These are phyloP conservation scores for Coryphaenoides rupestris DNA, from an alignment of 2,113 vertebrate species.

Conservation along the genomic window DNA sequence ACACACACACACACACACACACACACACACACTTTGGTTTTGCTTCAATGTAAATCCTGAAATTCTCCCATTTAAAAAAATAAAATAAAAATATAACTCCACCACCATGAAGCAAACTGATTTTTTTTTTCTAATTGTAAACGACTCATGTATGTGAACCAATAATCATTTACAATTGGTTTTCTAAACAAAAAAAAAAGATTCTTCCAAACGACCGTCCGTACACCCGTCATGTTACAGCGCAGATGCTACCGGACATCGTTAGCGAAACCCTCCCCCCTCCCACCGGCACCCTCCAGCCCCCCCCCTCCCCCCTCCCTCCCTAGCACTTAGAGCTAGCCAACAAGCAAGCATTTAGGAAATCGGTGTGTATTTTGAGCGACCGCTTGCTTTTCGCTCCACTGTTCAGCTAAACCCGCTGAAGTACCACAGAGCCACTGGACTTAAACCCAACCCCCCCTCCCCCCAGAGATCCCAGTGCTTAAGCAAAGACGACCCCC, in stretches of 20 bases:
- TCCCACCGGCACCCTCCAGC: neutral
- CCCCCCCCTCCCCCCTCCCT: neutral
- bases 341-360: neutral
- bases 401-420: conserved; percentile 8
- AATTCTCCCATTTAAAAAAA: conserved; percentile 41
- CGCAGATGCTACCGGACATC: too few relatives aligned
- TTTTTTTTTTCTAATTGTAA: conserved; percentile 48
- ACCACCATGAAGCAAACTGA: conserved; percentile 45
- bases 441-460: conserved; percentile 24
- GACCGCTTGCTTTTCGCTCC: neutral
- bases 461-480: conserved; percentile 21
- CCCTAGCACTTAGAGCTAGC: conserved; percentile 34
- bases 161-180: conserved; percentile 42
- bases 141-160: conserved; percentile 51
- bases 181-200: conserved; percentile 31
- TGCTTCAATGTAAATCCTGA: conserved; percentile 68
- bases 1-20: conserved; percentile 12
- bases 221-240: neutral
- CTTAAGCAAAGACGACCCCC: conserved; percentile 19
- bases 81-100: conserved; percentile 22
- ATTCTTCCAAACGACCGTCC: conserved; percentile 38
- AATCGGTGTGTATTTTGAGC: neutral
- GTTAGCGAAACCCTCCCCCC: conserved; percentile 19
- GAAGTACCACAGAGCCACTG: conserved; percentile 44
- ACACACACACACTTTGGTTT: conserved; percentile 67